Evolutionary conservation across 1,140 invertebrate species (phyloP), one percentile per base, ranked within the genome.

Genomic region (Zaprionus gabonicus): DNA sequence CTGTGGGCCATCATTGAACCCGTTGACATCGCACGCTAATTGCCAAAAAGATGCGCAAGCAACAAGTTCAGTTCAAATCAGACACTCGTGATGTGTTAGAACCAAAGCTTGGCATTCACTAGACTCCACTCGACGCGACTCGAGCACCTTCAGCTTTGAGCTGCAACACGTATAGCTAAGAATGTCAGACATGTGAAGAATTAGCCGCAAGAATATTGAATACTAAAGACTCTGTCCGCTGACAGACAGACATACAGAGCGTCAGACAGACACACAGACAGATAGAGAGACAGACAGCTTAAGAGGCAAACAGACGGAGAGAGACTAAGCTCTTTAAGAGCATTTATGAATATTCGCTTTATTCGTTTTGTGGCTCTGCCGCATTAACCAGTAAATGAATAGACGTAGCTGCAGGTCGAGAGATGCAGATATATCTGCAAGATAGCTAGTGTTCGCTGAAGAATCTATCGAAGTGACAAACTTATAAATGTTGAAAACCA

Each of bases 1-100:
- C 67, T 64, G 59, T 76, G 65, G 46, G 62, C 81, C 76, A 73
- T 57, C 87, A 81, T 58, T 90, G 84, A 87, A 88, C 84, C 84
- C 78, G 73, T 84, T 87, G 84, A 87, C 84, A 90, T 90, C 65
- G 78, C 85, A 12, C 53, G 84, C 84, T 87, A 87, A 87, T 87
- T 87, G 84, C 81, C 71, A 78, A 75, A 81, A 81, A 59, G 75
- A 77, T 73, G 70, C 56, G 75, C 63, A 25, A 3, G 27, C 46
- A 73, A 73, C 70, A 72, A 77, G 66, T 82, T 74, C 81, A 87
- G 80, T 80, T 56, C 73, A 69, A 87, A 38, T 2, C 36, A 46
- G 41, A 9, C 41, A 73, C 60, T 86, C 84, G 83, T 86, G 82
- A 87, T 83, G 71, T 87, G 80, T 71, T 79, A 75, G 77, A 74